Base-by-base conservation (phyloP, 1,140 invertebrate genomes). In the Pomacea maculata region DNA sequence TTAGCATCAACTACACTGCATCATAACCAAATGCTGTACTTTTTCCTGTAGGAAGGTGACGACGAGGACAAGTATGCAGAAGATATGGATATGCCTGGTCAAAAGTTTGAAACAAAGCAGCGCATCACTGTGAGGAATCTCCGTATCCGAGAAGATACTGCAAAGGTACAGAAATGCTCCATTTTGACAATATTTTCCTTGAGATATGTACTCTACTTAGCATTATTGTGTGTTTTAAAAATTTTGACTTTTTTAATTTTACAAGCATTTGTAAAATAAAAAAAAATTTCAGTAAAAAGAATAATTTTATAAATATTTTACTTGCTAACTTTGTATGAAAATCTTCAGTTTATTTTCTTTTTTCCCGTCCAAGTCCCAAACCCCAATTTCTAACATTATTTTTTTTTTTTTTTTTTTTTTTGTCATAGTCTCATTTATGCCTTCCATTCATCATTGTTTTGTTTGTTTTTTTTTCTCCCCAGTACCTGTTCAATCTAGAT, bases 91-190 rank as follows among this genome's bases (percentile, higher is more conserved):
- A 99, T 99, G 98, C 98, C 98, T 73, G 98, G 98, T 64, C 71
- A 99, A 88, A 92, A 90, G 86, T 92, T 89, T 99, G 99, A 99
- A 88, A 98, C 96, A 2, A 99, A 99, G 92, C 98, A 99, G 90
- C 94, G 98, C 86, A 99, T 99, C 88, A 99, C 93, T 55, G 98
- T 99, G 1, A 92, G 99, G 88, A 99, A 99, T 93, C 92, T 99
- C 81, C 94, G 99, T 88, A 99, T 99, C 83, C 93, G 99, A 85
- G 98, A 99, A 93, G 99, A 99, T 90, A 99, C 97, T 0, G 98
- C 98, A 0, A 99, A 99, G 86, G 92, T 92, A 86, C 82, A 84
- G 68, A 61, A 17, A 61, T 8, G 57, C 15, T 14, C 11, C 57
- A 9, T 11, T 61, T 61, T 17, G 15, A 17, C 57, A 61, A 45